A percentile compares a stretch with the other conserved stretches of the same genome.
Evolutionary conservation across 2,797 vertebrate species (phyloP).

Genomic region (Triplophysa bombifrons): DNA sequence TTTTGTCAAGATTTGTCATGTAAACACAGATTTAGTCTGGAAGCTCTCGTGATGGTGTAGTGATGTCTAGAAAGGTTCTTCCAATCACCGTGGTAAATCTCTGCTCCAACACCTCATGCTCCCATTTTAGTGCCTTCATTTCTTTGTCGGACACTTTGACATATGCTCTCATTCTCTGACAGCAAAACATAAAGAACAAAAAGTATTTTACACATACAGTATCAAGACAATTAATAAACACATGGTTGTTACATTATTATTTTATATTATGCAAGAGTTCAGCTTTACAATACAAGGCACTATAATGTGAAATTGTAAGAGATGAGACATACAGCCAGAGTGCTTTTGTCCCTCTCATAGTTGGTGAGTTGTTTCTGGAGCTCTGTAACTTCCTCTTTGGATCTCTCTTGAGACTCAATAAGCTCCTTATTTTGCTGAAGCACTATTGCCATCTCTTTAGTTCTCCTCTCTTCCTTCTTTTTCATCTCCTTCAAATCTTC

Average conservation of each 20-base stretch:
- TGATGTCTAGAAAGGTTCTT: background rate
- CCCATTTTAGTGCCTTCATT: constrained; percentile 81
- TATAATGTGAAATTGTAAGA: background rate
- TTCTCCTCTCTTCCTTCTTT: constrained; percentile 69
- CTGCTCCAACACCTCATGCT: constrained; percentile 83
- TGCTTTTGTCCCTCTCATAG: constrained; percentile 77
- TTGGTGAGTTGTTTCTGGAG: constrained; percentile 73
- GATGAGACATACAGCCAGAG: constrained; percentile 60
- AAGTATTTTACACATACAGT: background rate
- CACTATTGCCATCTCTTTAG: constrained; percentile 74
- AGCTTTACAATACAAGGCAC: background rate
- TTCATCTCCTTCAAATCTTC: constrained; percentile 77
- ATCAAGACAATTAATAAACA: background rate
- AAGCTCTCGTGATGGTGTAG: too few species aligned
- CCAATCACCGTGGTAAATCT: constrained; percentile 80
- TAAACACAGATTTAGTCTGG: too few species aligned
- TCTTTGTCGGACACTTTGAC: constrained; percentile 80
- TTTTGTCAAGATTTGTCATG: too few species aligned
- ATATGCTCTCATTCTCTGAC: constrained; percentile 76
- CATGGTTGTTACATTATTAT: background rate
- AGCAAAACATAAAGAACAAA: constrained; percentile 14
- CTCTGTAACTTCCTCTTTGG: constrained; percentile 70
- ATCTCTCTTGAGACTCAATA: constrained; percentile 71
- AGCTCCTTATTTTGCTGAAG: constrained; percentile 75
- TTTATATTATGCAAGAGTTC: background rate